A percentile compares a stretch with the other conserved stretches of the same genome.
These are phyloP conservation scores for Hippocampus comes DNA, from an alignment of 2,113 vertebrate genomes.

Conservation along the genomic window DNA sequence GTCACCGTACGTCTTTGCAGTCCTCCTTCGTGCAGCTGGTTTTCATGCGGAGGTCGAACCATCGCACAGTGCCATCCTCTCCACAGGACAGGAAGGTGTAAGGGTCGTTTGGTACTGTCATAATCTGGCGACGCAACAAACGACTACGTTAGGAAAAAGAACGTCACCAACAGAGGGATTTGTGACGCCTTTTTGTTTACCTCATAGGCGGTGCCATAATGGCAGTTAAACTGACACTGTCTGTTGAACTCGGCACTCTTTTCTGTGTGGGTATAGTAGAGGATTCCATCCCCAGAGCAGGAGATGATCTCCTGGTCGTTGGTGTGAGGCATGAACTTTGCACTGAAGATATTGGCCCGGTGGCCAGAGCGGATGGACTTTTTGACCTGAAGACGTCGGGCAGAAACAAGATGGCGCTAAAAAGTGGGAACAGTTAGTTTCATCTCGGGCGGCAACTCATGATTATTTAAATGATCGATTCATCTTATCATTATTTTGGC, in stretches of 20 bases:
- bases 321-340: constrained; percentile 95
- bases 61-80: constrained; percentile 96
- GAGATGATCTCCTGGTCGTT: constrained; percentile 95
- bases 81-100: constrained; percentile 97
- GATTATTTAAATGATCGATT: too few relatives aligned
- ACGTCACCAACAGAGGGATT: background rate
- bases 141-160: background rate
- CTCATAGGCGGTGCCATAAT: constrained; percentile 98
- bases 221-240: constrained; percentile 96
- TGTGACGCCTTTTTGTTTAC: constrained; percentile 57
- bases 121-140: constrained; percentile 76
- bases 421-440: background rate
- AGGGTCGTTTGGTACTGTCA: constrained; percentile 97
- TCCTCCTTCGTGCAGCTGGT: constrained; percentile 97
- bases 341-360: constrained; percentile 97
- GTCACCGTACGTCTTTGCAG: constrained; percentile 93
- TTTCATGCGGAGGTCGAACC: constrained; percentile 96
- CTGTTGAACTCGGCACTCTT: constrained; percentile 90
- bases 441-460: too few relatives aligned
- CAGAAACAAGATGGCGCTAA: background rate
- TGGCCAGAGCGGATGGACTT: constrained; percentile 95
- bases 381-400: constrained; percentile 78
- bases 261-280: constrained; percentile 94
- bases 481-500: too few relatives aligned
- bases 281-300: constrained; percentile 96